Conservation (phyloP, 2,888 invertebrate species). For the Lycaena phlaeas region DNA sequence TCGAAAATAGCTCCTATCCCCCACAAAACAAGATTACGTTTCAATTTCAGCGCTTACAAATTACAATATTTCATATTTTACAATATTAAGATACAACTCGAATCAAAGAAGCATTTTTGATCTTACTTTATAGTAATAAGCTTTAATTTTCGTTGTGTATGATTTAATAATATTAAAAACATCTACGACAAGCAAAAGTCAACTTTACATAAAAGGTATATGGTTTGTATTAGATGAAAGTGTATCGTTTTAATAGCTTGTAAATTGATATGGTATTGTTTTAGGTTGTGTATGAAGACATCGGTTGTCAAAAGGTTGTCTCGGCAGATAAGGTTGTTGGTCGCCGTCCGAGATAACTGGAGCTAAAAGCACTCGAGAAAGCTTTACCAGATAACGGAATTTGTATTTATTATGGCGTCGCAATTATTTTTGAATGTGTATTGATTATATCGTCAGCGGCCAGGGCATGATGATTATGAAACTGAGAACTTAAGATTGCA, state of each 20-base stretch:
- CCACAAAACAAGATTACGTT: no score
- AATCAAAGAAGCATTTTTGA: background rate
- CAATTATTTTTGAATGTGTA: background rate
- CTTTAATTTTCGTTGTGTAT: background rate
- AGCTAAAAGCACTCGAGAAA: conserved; percentile 5
- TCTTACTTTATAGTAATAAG: background rate
- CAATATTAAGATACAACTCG: background rate
- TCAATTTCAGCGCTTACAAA: background rate
- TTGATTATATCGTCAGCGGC: no score
- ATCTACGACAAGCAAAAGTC: conserved; percentile 1
- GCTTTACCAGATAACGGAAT: conserved; percentile 3
- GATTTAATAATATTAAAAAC: background rate
- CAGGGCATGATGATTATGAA: no score
- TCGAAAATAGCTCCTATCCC: background rate
- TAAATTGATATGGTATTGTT: conserved; percentile 60
- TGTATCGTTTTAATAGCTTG: conserved; percentile 48
- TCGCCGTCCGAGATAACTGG: background rate
- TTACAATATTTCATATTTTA: background rate
- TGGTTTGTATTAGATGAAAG: conserved; percentile 17
- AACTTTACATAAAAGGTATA: conserved; percentile 18
- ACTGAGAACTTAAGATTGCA: no score
- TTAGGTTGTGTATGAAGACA: conserved; percentile 56
- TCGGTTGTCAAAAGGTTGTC: conserved; percentile 56
- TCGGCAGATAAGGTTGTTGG: conserved; percentile 10
- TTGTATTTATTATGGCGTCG: background rate